These are phyloP conservation scores for Sturnus vulgaris DNA, from an alignment of 2,113 vertebrate genomes.

Conservation along the genomic window DNA sequence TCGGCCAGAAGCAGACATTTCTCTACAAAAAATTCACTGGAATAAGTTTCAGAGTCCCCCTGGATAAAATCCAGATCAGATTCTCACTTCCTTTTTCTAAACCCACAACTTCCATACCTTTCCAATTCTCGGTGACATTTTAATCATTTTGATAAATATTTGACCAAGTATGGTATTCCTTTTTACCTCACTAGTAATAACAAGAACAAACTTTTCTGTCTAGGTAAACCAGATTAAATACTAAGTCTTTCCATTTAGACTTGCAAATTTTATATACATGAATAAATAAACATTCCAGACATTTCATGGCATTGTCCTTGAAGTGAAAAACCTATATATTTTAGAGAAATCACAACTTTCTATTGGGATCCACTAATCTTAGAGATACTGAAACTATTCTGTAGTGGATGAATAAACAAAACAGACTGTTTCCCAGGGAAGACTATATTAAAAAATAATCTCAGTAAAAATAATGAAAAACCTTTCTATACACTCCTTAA, in stretches of 20 bases:
- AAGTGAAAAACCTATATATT: background rate
- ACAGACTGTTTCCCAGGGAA: background rate
- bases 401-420: background rate
- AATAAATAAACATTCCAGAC: background rate
- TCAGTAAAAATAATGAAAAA: background rate
- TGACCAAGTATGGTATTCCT: background rate
- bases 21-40: background rate
- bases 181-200: background rate
- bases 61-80: background rate
- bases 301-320: background rate
- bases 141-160: background rate
- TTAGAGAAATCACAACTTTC: background rate
- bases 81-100: background rate
- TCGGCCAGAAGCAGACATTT: background rate
- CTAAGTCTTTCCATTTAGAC: background rate
- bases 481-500: background rate
- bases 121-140: background rate
- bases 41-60: background rate
- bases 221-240: background rate
- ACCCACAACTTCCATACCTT: background rate
- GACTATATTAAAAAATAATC: background rate
- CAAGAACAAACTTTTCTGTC: background rate
- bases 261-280: background rate
- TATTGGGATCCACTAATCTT: background rate
- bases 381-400: background rate